phyloP scores from a whole-genome alignment of 2,113 vertebrate species.

The Apteryx mantelli region DNA sequence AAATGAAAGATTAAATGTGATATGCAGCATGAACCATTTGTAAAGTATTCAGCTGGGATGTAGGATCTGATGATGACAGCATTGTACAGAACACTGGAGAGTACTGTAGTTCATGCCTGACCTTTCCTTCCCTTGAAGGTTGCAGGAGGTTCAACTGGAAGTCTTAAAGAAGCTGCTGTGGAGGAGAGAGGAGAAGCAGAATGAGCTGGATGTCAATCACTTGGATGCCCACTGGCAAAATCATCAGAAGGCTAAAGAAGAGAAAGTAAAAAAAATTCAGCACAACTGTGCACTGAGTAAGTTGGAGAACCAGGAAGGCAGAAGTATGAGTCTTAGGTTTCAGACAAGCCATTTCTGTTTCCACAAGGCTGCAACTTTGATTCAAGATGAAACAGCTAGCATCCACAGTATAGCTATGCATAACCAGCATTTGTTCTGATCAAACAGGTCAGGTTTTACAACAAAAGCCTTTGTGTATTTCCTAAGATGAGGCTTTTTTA shows the following conservation, averaged over 20 bases:
- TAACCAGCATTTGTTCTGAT: not conserved
- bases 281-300: conserved; percentile 73
- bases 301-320: not conserved
- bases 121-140: conserved; percentile 73
- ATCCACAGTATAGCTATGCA: not conserved
- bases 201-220: conserved; percentile 61
- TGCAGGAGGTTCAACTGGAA: conserved; percentile 84
- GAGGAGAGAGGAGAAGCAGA: conserved; percentile 75
- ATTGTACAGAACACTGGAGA: not conserved
- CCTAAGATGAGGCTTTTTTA: not conserved
- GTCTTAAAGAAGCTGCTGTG: conserved; percentile 80
- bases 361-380: not conserved
- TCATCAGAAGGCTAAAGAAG: conserved; percentile 77
- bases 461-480: not conserved
- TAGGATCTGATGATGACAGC: not conserved
- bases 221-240: conserved; percentile 78
- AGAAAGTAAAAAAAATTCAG: conserved; percentile 76
- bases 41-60: not conserved
- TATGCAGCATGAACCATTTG: not conserved
- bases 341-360: not conserved
- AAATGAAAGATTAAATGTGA: not conserved
- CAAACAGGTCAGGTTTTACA: not conserved
- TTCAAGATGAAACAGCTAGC: not conserved
- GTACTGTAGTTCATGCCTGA: not conserved
- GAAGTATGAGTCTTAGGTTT: not conserved